Evolutionary conservation across 1,140 invertebrate species (phyloP).

Genomic region (Sitodiplosis mosellana): DNA sequence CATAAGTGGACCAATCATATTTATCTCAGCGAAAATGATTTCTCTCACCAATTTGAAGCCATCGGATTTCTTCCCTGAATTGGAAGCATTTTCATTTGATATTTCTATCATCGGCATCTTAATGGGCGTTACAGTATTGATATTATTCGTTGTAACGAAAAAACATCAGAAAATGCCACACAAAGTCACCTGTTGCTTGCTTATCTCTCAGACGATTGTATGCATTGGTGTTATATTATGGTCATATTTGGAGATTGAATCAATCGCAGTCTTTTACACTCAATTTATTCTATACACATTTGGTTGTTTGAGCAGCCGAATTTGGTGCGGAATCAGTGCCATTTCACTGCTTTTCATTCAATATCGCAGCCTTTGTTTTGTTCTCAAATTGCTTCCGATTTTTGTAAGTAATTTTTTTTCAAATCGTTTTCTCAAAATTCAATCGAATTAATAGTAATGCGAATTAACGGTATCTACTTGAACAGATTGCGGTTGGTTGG

Average conservation of each 20-base stretch:
- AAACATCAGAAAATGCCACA: constrained; percentile 66
- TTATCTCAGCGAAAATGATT: constrained; percentile 85
- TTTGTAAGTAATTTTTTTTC: constrained; percentile 17
- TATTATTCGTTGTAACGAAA: constrained; percentile 55
- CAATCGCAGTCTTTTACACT: constrained; percentile 36
- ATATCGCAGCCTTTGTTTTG: constrained; percentile 60
- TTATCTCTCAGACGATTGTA: constrained; percentile 56
- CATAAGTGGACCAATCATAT: constrained; percentile 84
- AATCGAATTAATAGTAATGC: neutral
- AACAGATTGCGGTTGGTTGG: constrained; percentile 53
- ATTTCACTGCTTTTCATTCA: constrained; percentile 63
- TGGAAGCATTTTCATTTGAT: constrained; percentile 67
- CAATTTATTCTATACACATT: constrained; percentile 53
- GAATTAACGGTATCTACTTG: neutral
- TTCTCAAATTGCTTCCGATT: constrained; percentile 46
- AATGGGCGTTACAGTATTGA: constrained; percentile 58
- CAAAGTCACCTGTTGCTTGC: constrained; percentile 54
- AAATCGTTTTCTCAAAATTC: neutral
- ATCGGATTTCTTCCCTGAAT: constrained; percentile 46
- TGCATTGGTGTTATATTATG: constrained; percentile 50
- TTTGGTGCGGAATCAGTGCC: constrained; percentile 70
- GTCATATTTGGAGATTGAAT: constrained; percentile 29
- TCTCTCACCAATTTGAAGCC: constrained; percentile 49
- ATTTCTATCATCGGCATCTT: constrained; percentile 57
- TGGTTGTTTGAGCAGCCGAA: constrained; percentile 55